phyloP scores from a whole-genome alignment of 1,140 invertebrate species.

The Paraescarpia echinospica region DNA sequence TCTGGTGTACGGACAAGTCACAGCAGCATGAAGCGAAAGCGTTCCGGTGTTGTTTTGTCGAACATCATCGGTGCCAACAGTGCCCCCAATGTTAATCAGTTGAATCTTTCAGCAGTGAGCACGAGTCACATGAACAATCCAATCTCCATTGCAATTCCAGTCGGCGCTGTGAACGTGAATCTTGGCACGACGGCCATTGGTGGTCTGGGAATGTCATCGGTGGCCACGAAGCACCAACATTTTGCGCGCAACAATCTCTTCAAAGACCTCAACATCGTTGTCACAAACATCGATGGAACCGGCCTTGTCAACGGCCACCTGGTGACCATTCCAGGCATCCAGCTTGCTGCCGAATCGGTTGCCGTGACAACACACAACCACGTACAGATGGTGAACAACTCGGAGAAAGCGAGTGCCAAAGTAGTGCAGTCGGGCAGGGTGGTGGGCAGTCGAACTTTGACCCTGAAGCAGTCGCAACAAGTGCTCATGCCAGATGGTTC shows the following conservation, averaged over 20 bases:
- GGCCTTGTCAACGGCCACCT: not conserved
- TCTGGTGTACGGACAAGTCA: not conserved
- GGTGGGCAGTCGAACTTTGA: not conserved
- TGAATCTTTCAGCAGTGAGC: not conserved
- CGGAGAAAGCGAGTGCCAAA: not conserved
- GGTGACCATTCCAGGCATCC: not conserved
- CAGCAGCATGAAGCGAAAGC: not conserved
- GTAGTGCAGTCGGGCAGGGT: not conserved
- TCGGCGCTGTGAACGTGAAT: not conserved
- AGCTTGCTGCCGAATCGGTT: not conserved
- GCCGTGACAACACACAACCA: not conserved
- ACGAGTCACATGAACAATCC: not conserved
- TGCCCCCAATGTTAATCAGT: not conserved
- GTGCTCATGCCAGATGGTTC: not conserved
- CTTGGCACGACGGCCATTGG: not conserved
- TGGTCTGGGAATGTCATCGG: not conserved
- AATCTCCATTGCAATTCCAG: not conserved
- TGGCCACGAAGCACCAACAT: not conserved
- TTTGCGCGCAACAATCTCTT: not conserved
- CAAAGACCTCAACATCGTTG: not conserved
- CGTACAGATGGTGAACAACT: not conserved
- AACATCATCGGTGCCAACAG: not conserved
- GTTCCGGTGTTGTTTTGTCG: not conserved
- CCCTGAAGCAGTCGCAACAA: not conserved
- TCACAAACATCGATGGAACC: not conserved